phyloP scores from a whole-genome alignment of 2,888 invertebrate genomes.

The Luperina testacea region DNA sequence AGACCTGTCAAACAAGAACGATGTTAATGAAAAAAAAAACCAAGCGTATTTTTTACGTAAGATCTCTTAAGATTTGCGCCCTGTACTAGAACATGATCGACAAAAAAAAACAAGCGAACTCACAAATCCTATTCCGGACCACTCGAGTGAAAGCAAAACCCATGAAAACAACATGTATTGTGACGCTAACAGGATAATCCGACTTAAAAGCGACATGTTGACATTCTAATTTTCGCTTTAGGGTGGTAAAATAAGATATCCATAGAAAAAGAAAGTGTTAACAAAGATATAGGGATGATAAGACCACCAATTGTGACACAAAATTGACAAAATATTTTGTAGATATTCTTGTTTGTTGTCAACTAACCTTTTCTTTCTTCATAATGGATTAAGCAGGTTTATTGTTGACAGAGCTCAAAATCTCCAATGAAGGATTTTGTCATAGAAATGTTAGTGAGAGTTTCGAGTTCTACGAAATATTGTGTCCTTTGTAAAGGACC shows the following conservation, averaged over 20 bases:
- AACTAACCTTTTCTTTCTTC: conserved; percentile 74
- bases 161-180: conserved; percentile 75
- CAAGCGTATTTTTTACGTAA: conserved; percentile 7
- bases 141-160: conserved; percentile 73
- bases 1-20: background rate
- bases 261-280: conserved; percentile 80
- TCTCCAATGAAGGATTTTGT: conserved; percentile 61
- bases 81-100: conserved; percentile 26
- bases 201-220: conserved; percentile 81
- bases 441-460: conserved; percentile 67
- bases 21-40: background rate
- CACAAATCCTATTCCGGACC: conserved; percentile 48
- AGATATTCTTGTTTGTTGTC: conserved; percentile 76
- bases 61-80: conserved; percentile 35
- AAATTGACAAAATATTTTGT: conserved; percentile 88
- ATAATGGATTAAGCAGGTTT: conserved; percentile 73
- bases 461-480: conserved; percentile 57
- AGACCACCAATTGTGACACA: conserved; percentile 86
- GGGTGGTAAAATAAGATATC: conserved; percentile 61
- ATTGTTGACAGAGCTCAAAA: conserved; percentile 54
- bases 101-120: conserved; percentile 38
- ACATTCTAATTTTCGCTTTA: conserved; percentile 80
- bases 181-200: conserved; percentile 75
- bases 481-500: conserved; percentile 23
- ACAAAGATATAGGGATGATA: conserved; percentile 72